phyloP scores from a whole-genome alignment of 2,888 invertebrate genomes.

The Caenorhabditis uteleia region DNA sequence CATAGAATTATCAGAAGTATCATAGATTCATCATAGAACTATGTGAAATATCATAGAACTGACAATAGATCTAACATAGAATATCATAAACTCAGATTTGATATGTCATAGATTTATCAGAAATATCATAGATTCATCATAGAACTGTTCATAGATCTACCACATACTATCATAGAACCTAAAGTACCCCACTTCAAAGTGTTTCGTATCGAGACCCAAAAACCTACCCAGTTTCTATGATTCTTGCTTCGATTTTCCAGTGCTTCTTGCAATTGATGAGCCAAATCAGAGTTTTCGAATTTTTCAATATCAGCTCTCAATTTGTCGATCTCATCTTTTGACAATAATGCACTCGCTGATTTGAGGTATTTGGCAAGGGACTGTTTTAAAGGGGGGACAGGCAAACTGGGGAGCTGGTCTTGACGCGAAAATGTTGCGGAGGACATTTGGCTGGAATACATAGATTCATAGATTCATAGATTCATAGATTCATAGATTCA shows the following conservation, averaged over 20 bases:
- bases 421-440: slow-evolving; percentile 35
- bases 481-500: too few species aligned
- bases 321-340: slow-evolving; percentile 25
- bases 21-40: too few species aligned
- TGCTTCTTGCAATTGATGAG: slow-evolving; percentile 39
- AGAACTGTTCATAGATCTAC: too few species aligned
- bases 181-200: neutral
- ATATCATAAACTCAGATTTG: too few species aligned
- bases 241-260: slow-evolving; percentile 38
- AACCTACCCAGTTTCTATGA: slow-evolving; percentile 54
- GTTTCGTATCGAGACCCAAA: neutral
- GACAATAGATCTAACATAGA: too few species aligned
- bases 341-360: slow-evolving; percentile 44
- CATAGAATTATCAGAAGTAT: too few species aligned
- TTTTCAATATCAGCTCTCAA: slow-evolving; percentile 41
- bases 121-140: too few species aligned
- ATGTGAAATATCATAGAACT: too few species aligned
- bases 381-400: slow-evolving; percentile 50
- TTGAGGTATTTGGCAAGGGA: slow-evolving; percentile 51
- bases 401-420: slow-evolving; percentile 42
- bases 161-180: neutral
- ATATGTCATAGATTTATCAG: too few species aligned
- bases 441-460: too few species aligned
- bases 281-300: slow-evolving; percentile 40
- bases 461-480: too few species aligned